These are phyloP conservation scores for Adelosebastes latens DNA, from an alignment of 2,797 vertebrate species.

Conservation along the genomic window DNA sequence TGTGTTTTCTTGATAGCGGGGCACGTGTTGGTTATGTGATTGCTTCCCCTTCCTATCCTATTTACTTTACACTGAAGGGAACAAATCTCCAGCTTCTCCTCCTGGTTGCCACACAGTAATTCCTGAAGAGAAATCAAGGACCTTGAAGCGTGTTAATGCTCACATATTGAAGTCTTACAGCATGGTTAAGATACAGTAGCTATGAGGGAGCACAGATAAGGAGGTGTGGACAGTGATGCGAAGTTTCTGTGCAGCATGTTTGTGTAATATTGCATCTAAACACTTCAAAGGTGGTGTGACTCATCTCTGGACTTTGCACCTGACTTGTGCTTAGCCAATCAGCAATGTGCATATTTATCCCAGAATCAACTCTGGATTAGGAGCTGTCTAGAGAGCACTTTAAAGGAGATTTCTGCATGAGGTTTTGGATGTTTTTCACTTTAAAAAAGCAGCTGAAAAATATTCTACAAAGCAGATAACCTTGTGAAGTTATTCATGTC, in stretches of 20 bases:
- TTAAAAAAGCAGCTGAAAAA: constrained; percentile 18
- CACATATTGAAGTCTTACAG: constrained; percentile 85
- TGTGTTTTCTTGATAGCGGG: constrained; percentile 85
- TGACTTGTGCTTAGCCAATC: constrained; percentile 59
- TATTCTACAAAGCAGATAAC: constrained; percentile 21
- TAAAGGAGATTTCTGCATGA: constrained; percentile 14
- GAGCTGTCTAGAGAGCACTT: constrained; percentile 54
- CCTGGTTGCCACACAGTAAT: constrained; percentile 79
- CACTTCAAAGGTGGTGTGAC: constrained; percentile 62
- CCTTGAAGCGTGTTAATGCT: constrained; percentile 87
- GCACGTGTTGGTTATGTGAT: constrained; percentile 81
- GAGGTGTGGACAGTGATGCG: constrained; percentile 75
- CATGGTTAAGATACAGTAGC: constrained; percentile 83
- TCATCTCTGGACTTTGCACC: constrained; percentile 61
- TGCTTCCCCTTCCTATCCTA: constrained; percentile 81
- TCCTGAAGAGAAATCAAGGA: constrained; percentile 83
- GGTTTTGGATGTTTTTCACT: constrained; percentile 8
- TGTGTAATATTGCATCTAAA: constrained; percentile 77
- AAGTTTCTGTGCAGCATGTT: constrained; percentile 77
- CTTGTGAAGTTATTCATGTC: neutral
- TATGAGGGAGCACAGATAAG: constrained; percentile 81
- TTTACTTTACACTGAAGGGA: constrained; percentile 85
- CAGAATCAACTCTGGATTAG: constrained; percentile 61
- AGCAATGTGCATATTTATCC: constrained; percentile 59
- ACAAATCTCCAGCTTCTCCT: constrained; percentile 82